These are phyloP conservation scores for Trypoxylon attenuatum DNA, from an alignment of 2,888 invertebrate species.

Conservation along the genomic window DNA sequence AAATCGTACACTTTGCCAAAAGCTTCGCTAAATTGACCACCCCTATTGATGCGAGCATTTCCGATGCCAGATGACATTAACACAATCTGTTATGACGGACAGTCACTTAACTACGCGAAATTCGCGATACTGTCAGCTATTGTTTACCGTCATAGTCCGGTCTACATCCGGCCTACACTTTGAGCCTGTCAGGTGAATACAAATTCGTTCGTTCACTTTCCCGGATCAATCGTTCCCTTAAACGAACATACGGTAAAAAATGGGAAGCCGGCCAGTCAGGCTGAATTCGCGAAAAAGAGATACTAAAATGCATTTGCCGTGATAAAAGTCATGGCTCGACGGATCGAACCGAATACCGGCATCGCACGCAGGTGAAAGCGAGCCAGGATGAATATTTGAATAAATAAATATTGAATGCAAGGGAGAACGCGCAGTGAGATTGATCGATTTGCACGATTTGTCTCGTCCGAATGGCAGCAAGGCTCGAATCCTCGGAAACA, in stretches of 20 bases:
- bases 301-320: conserved; percentile 27
- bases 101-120: no score
- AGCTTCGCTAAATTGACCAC: no score
- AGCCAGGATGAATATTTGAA: conserved; percentile 36
- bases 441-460: conserved; percentile 31
- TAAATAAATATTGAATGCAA: conserved; percentile 40
- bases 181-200: conserved; percentile 1
- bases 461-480: conserved; percentile 11
- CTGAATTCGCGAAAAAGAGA: conserved; percentile 28
- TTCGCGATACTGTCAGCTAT: no score
- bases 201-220: conserved; percentile 24
- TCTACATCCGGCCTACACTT: background rate
- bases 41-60: no score
- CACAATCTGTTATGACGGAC: no score
- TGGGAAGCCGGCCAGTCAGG: conserved; percentile 14
- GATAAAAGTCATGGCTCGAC: conserved; percentile 28
- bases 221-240: conserved; percentile 33
- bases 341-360: conserved; percentile 22
- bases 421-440: conserved; percentile 13
- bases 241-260: conserved; percentile 32
- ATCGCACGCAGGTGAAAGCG: conserved; percentile 29
- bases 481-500: no score
- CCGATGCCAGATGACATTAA: no score
- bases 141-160: no score
- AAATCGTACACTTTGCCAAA: no score